Conservation (phyloP, 1,140 invertebrate genomes). For the Drosophila burlai region DNA sequence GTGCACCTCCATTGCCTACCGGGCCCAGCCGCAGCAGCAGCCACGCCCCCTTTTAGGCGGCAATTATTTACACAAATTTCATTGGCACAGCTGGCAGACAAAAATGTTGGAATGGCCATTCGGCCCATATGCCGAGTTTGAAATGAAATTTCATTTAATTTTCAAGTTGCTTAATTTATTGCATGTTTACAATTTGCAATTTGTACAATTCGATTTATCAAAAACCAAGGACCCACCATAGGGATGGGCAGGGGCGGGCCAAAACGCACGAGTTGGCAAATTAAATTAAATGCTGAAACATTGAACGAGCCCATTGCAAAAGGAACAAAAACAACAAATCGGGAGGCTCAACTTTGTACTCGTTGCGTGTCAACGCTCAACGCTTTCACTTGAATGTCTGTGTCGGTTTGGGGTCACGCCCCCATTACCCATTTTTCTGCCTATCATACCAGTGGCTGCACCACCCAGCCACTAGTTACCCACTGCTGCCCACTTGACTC, state of each 20-base stretch:
- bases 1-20: constrained; percentile 22
- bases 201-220: constrained; percentile 79
- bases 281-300: constrained; percentile 74
- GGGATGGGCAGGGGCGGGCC: not conserved
- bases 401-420: constrained; percentile 74
- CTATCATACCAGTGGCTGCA: constrained; percentile 17
- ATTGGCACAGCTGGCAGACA: constrained; percentile 69
- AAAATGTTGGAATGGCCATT: constrained; percentile 43
- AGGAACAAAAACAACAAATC: constrained; percentile 8
- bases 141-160: constrained; percentile 76
- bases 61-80: constrained; percentile 82
- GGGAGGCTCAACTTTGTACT: constrained; percentile 40
- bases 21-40: not conserved
- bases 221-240: not conserved
- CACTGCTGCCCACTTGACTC: constrained; percentile 43
- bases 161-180: constrained; percentile 79
- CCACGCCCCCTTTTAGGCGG: constrained; percentile 54
- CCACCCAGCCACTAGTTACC: constrained; percentile 1
- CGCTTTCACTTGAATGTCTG: constrained; percentile 78
- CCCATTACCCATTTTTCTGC: constrained; percentile 51
- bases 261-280: constrained; percentile 70
- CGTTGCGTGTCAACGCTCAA: constrained; percentile 75
- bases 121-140: constrained; percentile 40
- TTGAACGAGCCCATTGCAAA: constrained; percentile 17
- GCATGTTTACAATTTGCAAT: constrained; percentile 81